A percentile compares a stretch with the other conserved stretches of the same genome.
phyloP scores from a whole-genome alignment of 2,113 vertebrate species.

The Tetrax tetrax region DNA sequence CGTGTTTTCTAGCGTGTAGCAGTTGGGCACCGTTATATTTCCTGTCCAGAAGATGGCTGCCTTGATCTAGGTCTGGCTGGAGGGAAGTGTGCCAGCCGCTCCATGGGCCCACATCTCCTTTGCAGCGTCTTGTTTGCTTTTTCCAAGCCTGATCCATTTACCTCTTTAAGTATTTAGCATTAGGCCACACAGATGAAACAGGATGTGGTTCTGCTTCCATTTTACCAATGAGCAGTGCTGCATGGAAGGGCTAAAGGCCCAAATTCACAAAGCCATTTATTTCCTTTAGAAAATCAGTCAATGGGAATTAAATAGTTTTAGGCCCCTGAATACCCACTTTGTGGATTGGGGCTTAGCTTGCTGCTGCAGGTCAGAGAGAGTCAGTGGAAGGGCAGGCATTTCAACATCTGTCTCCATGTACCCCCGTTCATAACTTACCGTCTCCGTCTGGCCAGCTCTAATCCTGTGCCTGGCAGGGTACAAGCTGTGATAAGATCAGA shows the following conservation, averaged over 20 bases:
- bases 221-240: neutral
- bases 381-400: neutral
- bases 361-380: neutral
- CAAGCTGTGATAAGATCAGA: neutral
- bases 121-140: neutral
- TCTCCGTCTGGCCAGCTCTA: neutral
- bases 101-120: neutral
- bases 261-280: neutral
- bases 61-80: neutral
- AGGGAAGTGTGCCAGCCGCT: neutral
- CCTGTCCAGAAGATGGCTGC: neutral
- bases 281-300: slow-evolving; percentile 34
- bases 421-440: neutral
- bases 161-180: neutral
- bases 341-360: neutral
- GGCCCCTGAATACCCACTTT: neutral
- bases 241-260: neutral
- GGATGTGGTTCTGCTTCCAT: neutral
- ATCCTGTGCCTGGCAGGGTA: slow-evolving; percentile 24
- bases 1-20: rapidly evolving
- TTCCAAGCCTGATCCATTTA: neutral
- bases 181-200: neutral
- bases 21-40: neutral
- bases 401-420: neutral
- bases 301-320: slow-evolving; percentile 42